Evolutionary conservation across 2,797 vertebrate species (phyloP), one percentile per base, ranked within the genome.

Genomic region (Pagetopsis macropterus): DNA sequence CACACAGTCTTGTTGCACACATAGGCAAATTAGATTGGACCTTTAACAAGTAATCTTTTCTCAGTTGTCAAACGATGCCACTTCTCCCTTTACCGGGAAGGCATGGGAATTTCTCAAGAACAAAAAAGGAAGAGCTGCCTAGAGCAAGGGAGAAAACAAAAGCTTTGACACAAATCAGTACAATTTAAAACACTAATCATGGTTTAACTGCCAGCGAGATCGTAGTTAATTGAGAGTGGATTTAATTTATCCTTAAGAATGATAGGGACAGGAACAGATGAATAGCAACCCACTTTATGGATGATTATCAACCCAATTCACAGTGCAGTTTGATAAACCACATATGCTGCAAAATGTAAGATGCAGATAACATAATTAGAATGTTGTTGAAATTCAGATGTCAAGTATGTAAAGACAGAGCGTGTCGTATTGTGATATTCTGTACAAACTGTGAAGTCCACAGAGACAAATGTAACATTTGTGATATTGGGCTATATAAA

Each of bases 21-120:
- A 87, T 75, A 89, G 63, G 88, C 81, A 90, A 92, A 93, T 92
- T 82, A 91, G 83, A 87, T 86, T 83, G 81, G 82, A 70, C 82
- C 79, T 93, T 89, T 89, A 91, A 92, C 84, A 77, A 91, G 90
- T 73, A 78, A 87, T 87, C 85, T 83, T 37, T 74, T 74, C 82
- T 86, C 72, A 48, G 82, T 81, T 82, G 83, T 83, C 78, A 85
- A 82, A 86, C 69, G 80, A 88, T 77, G 85, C 75, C 79, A 74
- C 86, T 81, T 85, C 56, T 82, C 59, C 55, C 62, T 75, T 78
- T 51, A 57, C 55, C 49, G 13, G 54, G 27, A 67, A 81, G 75
- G 75, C 87, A 84, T 88, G 88, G 87, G 92, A 91, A 92, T 87
- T 88, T 92, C 75, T 78, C 70, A 63, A 51, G 67, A 80, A 91